Percentiles rank a stretch among this genome's conserved stretches.
Conservation (phyloP, 2,113 vertebrate genomes). For the Aptenodytes patagonicus region DNA sequence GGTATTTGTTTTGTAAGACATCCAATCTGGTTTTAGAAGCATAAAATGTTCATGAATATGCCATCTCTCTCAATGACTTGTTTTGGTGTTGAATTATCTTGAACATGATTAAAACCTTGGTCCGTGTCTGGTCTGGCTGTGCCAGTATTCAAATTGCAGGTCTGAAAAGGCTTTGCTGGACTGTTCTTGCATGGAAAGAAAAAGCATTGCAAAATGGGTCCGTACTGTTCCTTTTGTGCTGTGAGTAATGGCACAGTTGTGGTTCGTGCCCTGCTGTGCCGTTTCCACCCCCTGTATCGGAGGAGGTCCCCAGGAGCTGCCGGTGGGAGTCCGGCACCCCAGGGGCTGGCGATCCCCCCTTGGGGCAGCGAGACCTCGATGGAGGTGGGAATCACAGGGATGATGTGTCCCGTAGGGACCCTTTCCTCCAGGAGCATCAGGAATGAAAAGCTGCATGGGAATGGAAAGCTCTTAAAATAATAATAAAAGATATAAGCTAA, state of each 20-base stretch:
- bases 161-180: neutral
- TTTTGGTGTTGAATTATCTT: neutral
- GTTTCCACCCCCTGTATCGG: neutral
- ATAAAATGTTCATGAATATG: neutral
- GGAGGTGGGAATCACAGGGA: neutral
- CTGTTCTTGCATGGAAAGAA: neutral
- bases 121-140: neutral
- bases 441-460: neutral
- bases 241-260: neutral
- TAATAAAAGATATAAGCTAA: accelerated
- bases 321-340: accelerated
- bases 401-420: accelerated
- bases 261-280: neutral
- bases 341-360: neutral
- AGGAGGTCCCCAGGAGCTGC: neutral
- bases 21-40: neutral
- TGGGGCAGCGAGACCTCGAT: accelerated
- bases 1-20: neutral
- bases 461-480: neutral
- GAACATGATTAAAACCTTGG: neutral
- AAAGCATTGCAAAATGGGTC: neutral
- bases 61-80: neutral
- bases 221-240: neutral
- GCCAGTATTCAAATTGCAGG: accelerated
- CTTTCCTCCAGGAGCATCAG: neutral